phyloP scores from a whole-genome alignment of 2,113 vertebrate species.

The Pseudorasbora parva region DNA sequence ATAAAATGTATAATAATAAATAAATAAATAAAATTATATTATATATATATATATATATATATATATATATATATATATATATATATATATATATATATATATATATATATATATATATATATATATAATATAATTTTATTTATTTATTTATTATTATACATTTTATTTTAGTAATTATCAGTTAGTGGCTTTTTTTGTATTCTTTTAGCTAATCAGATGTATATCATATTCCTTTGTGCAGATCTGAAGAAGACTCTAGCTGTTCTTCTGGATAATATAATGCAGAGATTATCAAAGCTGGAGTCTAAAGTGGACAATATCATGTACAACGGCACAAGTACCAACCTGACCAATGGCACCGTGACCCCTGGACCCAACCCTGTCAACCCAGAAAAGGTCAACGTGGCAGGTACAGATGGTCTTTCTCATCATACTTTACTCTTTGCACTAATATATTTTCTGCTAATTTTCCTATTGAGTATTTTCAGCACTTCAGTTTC shows the following conservation, averaged over 20 bases:
- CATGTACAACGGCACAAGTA: constrained; percentile 87
- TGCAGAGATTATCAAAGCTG: constrained; percentile 93
- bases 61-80: too few relatives aligned
- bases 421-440: background rate
- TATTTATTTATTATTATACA: background rate
- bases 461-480: background rate
- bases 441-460: background rate
- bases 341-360: constrained; percentile 90
- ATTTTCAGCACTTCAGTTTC: background rate
- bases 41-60: too few relatives aligned
- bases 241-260: constrained; percentile 98
- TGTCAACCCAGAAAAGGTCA: constrained; percentile 87
- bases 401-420: constrained; percentile 87
- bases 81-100: too few relatives aligned
- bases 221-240: constrained; percentile 59
- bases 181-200: background rate
- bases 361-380: constrained; percentile 81
- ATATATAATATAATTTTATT: background rate
- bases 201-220: background rate
- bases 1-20: too few relatives aligned
- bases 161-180: background rate
- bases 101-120: too few relatives aligned
- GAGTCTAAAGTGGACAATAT: constrained; percentile 97
- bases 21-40: too few relatives aligned
- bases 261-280: constrained; percentile 95